phyloP scores from a whole-genome alignment of 2,113 vertebrate species.

The human (Homo sapiens) region GRCh38 chr7:76857501-76858000 shows the following conservation, averaged over 20 bases:
- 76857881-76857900: constrained; percentile 89
- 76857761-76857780: constrained; percentile 93
- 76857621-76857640: constrained; percentile 91
- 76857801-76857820: constrained; percentile 96
- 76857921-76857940: constrained; percentile 86
- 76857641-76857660: constrained; percentile 94
- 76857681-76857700: constrained; percentile 96
- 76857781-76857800: constrained; percentile 89
- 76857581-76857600: constrained; percentile 97
- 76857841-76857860: constrained; percentile 90
- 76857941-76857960: constrained; percentile 77
- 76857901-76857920: constrained; percentile 80
- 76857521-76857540: constrained; percentile 92
- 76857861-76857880: constrained; percentile 87
- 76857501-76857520: constrained; percentile 83
- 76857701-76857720: constrained; percentile 96
- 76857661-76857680: constrained; percentile 93
- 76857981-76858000: constrained; percentile 82
- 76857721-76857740: constrained; percentile 95
- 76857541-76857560: constrained; percentile 87
- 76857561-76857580: constrained; percentile 97
- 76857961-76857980: constrained; percentile 80
- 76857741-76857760: constrained; percentile 93
- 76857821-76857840: constrained; percentile 94
- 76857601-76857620: constrained; percentile 96